Evolutionary conservation across 2,113 vertebrate species (phyloP).

Genomic region (Gasterosteus nipponicus): DNA sequence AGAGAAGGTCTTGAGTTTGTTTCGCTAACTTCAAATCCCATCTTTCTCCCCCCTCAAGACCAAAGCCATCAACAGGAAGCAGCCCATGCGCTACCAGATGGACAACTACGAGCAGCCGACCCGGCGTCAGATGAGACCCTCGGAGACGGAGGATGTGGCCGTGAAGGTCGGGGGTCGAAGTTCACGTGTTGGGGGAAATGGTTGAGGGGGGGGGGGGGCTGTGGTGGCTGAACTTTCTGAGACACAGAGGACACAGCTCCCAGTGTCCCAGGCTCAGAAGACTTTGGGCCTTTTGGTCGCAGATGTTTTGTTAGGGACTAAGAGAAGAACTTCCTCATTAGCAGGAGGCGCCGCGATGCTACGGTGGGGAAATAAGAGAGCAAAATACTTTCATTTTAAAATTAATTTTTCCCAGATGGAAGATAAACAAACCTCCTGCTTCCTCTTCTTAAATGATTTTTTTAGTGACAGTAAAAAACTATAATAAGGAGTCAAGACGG

Average conservation of each 20-base stretch:
- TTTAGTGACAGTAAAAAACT: background rate
- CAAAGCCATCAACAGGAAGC: slow-evolving; percentile 94
- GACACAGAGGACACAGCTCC: background rate
- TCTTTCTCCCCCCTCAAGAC: slow-evolving; percentile 74
- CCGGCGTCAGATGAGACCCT: slow-evolving; percentile 82
- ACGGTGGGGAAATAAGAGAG: too few species aligned
- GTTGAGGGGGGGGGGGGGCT: background rate
- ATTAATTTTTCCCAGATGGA: too few species aligned
- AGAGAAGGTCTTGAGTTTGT: slow-evolving; percentile 14
- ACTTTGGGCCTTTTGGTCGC: background rate
- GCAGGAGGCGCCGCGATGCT: too few species aligned
- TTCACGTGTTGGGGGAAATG: slow-evolving; percentile 16
- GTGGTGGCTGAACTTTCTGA: background rate
- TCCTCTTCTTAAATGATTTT: background rate
- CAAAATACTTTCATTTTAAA: too few species aligned
- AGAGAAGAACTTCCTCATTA: background rate
- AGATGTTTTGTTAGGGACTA: background rate
- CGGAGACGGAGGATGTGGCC: slow-evolving; percentile 88
- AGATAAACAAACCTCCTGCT: background rate
- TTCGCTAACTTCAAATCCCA: slow-evolving; percentile 10
- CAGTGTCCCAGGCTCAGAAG: background rate
- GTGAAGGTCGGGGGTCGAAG: slow-evolving; percentile 87
- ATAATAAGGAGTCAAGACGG: background rate
- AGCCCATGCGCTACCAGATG: slow-evolving; percentile 90
- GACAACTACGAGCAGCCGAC: slow-evolving; percentile 90